phyloP scores from a whole-genome alignment of 2,113 vertebrate species.

The Pseudopodoces humilis region DNA sequence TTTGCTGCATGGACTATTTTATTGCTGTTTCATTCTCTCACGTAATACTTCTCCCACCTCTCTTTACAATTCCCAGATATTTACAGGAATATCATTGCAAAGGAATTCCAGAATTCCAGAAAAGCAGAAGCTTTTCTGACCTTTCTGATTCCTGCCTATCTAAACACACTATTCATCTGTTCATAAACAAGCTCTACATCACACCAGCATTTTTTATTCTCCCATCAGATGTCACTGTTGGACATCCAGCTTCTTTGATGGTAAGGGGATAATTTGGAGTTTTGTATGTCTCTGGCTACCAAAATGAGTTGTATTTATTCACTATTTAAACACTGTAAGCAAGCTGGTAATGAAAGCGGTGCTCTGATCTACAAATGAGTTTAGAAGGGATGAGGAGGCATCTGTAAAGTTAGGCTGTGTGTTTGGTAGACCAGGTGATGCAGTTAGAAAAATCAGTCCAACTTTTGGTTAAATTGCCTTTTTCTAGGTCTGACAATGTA shows the following conservation, averaged over 20 bases:
- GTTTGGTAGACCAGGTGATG: not conserved
- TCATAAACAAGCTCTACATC: not conserved
- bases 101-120: not conserved
- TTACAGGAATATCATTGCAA: not conserved
- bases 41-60: not conserved
- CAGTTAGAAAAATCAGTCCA: not conserved
- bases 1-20: not conserved
- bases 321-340: not conserved
- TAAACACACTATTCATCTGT: not conserved
- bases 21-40: not conserved
- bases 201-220: not conserved
- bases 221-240: not conserved
- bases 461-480: not conserved
- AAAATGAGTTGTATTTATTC: not conserved
- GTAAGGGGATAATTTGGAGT: not conserved
- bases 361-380: not conserved
- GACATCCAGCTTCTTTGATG: not conserved
- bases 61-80: not conserved
- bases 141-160: not conserved
- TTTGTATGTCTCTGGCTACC: not conserved
- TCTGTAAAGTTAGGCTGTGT: not conserved
- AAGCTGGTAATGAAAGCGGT: not conserved
- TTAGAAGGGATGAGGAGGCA: not conserved
- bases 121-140: not conserved
- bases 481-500: not conserved